Evolutionary conservation across 2,797 vertebrate genomes (phyloP), one percentile per base, ranked within the genome.

Genomic region (Momotus momota): DNA sequence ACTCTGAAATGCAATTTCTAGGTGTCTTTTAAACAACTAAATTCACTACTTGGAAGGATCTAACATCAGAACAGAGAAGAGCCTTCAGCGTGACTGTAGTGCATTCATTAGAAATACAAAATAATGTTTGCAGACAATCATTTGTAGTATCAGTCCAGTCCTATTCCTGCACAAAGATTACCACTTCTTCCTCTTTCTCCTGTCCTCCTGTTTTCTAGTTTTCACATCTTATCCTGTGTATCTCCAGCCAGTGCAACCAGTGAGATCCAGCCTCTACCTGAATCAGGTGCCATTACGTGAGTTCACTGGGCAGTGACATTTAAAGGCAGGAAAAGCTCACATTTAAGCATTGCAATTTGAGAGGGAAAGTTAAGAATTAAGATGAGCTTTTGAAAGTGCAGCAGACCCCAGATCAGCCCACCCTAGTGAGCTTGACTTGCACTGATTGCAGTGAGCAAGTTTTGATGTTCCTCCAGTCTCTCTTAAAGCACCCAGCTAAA

Each of bases 401-500:
- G 9, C 62, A 90, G 80, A 64, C n/a, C 69, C 26, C 71, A 81
- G 0, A 86, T 54, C 54, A 93, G 91, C 64, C 65, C 84, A 79
- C 52, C 46, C 35, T 49, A 25, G 58, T 46, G 31, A 60, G 60
- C 74, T 31, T 55, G 62, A 55, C 75, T 91, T 61, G 65, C 45
- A 52, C 40, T 90, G 74, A 72, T 45, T 79, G 87, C 73, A 62
- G 8, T 40, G 75, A 93, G 41, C 46, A 62, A 73, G 31, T 5
- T 21, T 54, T 91, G 73, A 70, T 93, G 87, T 84, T 94, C 77
- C 80, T 91, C 86, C 66, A 41, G 77, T 84, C 86, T 91, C 86
- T 87, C 75, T 48, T 82, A 86, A 96, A 88, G 64, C 0, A 23
- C 67, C 49, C 35, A 62, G 78, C 91, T 92, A 94, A 90, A 94